Evolutionary conservation across 2,113 vertebrate genomes (phyloP).

Genomic region (Eudyptes chrysolophus): DNA sequence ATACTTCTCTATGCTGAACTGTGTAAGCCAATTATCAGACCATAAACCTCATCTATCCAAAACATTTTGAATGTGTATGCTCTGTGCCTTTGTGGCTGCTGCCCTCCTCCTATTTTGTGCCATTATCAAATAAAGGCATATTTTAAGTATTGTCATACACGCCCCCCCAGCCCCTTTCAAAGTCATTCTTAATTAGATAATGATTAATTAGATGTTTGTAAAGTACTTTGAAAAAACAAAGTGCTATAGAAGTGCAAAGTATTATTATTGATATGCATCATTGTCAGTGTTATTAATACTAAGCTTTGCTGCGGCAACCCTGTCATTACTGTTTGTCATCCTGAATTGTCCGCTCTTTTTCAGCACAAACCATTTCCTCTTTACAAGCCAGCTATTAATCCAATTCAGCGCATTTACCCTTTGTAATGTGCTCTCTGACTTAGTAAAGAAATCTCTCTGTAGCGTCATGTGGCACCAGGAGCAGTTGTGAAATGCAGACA

Average conservation of each 20-base stretch:
- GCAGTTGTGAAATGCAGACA: slow-evolving; percentile 22
- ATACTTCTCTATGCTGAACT: slow-evolving; percentile 43
- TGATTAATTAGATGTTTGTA: slow-evolving; percentile 67
- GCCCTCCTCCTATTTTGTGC: slow-evolving; percentile 56
- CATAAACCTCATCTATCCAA: slow-evolving; percentile 64
- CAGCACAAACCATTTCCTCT: slow-evolving; percentile 23
- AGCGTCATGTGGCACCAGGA: slow-evolving; percentile 27
- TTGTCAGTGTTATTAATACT: slow-evolving; percentile 15
- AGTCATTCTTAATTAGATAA: slow-evolving; percentile 66
- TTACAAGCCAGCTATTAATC: slow-evolving; percentile 54
- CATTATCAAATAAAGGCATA: slow-evolving; percentile 58
- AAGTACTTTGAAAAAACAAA: slow-evolving; percentile 40
- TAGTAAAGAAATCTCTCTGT: slow-evolving; percentile 33
- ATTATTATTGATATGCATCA: slow-evolving; percentile 48
- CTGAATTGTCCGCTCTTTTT: background rate
- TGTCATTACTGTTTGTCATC: slow-evolving; percentile 5
- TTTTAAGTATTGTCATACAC: slow-evolving; percentile 55
- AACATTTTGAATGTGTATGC: slow-evolving; percentile 48
- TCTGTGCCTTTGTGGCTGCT: slow-evolving; percentile 56
- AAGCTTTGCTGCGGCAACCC: background rate
- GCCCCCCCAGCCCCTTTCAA: slow-evolving; percentile 20
- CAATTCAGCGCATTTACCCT: slow-evolving; percentile 52
- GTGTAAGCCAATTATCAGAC: slow-evolving; percentile 68
- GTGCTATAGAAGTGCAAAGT: slow-evolving; percentile 5
- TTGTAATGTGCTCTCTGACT: slow-evolving; percentile 53